These are phyloP conservation scores for Peucedramus taeniatus DNA, from an alignment of 2,113 vertebrate genomes.

Conservation along the genomic window DNA sequence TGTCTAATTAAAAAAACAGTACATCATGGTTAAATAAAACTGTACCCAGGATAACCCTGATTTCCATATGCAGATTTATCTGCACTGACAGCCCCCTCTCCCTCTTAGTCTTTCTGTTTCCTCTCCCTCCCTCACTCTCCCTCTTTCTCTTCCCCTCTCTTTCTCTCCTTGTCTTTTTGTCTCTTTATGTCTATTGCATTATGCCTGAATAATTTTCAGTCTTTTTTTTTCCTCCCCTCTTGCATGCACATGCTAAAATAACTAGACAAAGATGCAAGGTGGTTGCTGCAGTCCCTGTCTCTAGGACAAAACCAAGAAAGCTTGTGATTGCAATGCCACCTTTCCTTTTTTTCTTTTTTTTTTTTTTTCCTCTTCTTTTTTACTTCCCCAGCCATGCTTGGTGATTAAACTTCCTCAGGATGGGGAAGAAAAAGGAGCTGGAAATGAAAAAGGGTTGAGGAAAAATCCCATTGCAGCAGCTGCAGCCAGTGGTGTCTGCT, in stretches of 20 bases:
- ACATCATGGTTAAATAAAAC: constrained; percentile 84
- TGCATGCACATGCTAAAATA: constrained; percentile 63
- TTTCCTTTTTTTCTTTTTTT: constrained; percentile 1
- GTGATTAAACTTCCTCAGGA: constrained; percentile 74
- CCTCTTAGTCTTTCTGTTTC: constrained; percentile 54
- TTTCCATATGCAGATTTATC: constrained; percentile 99
- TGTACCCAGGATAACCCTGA: constrained; percentile 88
- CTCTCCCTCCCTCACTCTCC: constrained; percentile 63
- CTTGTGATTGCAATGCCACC: constrained; percentile 62
- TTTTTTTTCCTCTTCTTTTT: neutral
- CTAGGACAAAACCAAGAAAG: constrained; percentile 47
- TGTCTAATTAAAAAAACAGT: constrained; percentile 79
- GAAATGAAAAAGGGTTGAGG: constrained; percentile 60
- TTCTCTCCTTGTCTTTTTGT: constrained; percentile 57
- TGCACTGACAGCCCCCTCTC: constrained; percentile 82
- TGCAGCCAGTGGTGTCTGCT: constrained; percentile 64
- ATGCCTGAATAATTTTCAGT: constrained; percentile 86
- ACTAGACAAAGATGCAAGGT: constrained; percentile 71
- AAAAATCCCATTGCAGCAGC: constrained; percentile 66
- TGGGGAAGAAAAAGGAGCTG: constrained; percentile 65
- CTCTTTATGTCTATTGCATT: constrained; percentile 77
- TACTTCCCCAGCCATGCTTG: neutral
- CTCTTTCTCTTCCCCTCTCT: constrained; percentile 72
- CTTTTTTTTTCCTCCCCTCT: constrained; percentile 72
- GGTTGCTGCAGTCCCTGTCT: constrained; percentile 66